These are phyloP conservation scores for Campoletis raptor DNA, from an alignment of 2,888 invertebrate genomes.

Conservation along the genomic window DNA sequence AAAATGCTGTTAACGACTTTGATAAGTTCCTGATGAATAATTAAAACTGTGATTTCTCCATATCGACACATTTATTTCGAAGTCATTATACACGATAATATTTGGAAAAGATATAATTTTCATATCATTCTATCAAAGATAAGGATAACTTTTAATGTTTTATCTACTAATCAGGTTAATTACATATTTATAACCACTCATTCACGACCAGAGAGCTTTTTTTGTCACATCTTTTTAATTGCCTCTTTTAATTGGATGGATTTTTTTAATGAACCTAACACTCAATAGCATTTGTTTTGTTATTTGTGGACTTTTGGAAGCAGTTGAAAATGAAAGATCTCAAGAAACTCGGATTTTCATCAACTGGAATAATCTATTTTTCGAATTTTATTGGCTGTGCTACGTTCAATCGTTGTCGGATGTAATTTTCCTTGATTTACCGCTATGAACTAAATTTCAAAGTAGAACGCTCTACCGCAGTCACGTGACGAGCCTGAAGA, in stretches of 20 bases:
- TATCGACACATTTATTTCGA: not conserved
- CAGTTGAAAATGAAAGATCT: not conserved
- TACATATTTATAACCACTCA: not conserved
- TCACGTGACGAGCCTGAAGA: slow-evolving; percentile 8
- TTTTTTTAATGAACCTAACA: not conserved
- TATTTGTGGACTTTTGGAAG: not conserved
- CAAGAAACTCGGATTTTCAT: not conserved
- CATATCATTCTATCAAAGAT: not conserved
- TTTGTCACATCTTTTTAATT: not conserved
- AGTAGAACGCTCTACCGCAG: slow-evolving; percentile 14
- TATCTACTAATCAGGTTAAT: not conserved
- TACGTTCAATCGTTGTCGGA: slow-evolving; percentile 3
- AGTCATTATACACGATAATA: not conserved
- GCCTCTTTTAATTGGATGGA: not conserved
- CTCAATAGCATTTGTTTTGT: not conserved
- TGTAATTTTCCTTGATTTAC: slow-evolving; percentile 12
- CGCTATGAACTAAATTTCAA: slow-evolving; percentile 18
- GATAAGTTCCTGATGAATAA: too few relatives aligned
- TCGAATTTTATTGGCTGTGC: not conserved
- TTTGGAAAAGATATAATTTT: not conserved
- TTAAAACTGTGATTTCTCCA: too few relatives aligned
- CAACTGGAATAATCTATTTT: not conserved
- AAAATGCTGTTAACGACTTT: too few relatives aligned
- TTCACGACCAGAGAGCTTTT: not conserved
- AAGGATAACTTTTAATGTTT: not conserved